A percentile compares a stretch with the other conserved stretches of the same genome.
Evolutionary conservation across 2,113 vertebrate genomes (phyloP).

Genomic region (Seriola quinqueradiata): DNA sequence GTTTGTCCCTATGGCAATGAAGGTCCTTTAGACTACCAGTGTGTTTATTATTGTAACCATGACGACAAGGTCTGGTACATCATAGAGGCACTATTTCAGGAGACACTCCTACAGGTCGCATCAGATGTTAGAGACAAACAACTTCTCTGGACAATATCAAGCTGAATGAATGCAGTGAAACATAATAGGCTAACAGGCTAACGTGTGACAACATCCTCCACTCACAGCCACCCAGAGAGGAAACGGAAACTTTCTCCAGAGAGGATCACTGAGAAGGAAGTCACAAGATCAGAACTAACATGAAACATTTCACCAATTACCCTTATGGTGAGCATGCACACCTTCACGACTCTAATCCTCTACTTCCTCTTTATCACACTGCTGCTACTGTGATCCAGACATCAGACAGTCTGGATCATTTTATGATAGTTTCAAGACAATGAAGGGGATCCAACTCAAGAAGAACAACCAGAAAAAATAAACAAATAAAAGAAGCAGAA

Average conservation of each 20-base stretch:
- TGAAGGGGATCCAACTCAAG: not conserved
- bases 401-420: not conserved
- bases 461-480: not conserved
- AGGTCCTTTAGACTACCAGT: not conserved
- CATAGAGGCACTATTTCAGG: too few species aligned
- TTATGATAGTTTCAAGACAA: not conserved
- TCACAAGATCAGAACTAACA: not conserved
- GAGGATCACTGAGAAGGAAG: not conserved
- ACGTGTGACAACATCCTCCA: not conserved
- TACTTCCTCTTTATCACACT: not conserved
- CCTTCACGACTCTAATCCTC: not conserved
- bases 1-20: not conserved
- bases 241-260: not conserved
- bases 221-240: not conserved
- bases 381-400: not conserved
- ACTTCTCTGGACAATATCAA: not conserved
- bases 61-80: not conserved
- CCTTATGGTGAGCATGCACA: too few species aligned
- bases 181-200: not conserved
- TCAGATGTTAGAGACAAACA: not conserved
- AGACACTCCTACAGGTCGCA: too few species aligned
- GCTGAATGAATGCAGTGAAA: not conserved
- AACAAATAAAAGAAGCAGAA: not conserved
- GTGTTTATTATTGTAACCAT: not conserved
- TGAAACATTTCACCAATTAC: not conserved